Evolutionary conservation across 2,113 vertebrate genomes (phyloP), one percentile per base, ranked within the genome.

Genomic region (Notarius lentiginosus): DNA sequence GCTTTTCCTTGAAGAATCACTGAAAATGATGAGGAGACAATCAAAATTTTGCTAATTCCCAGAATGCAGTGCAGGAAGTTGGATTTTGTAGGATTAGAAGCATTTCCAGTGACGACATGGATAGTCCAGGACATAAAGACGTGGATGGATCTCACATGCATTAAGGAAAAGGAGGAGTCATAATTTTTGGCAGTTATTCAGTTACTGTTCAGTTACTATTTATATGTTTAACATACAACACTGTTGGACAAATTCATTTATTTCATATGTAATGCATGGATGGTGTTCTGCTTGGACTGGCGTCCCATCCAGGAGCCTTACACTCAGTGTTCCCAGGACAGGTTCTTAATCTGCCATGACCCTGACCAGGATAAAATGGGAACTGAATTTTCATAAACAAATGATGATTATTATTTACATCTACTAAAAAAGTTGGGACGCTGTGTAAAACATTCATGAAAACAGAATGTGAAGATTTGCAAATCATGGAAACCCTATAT

Each of bases 191-290:
- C 75, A 55, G 15, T 7, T 60, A 86, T 47, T 73, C 34, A 34
- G 14, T 82, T 30, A 61, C 34, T 34, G 18, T 47, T 56, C 2
- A 41, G 9, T 60, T 51, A 47, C 30, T 41, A 17, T 86, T 65
- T 10, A 66, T 14, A 17, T 24, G 60, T 66, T 68, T 60, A 51
- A 79, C 56, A 41, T 61, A 68, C 72, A 77, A 79, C 81, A 86
- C 88, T 86, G 63, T 84, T 73, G 65, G 55, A 83, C 51, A 79
- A 10, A n/a, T 77, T 82, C 49, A 86, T 2, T 34, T 24, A 47
- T 82, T 41, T 30, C 27, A 79, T 27, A 10, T 60, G 9, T 30
- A 79, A 6, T 65, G 30, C 41, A 24, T 61, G 79, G 63, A 65
- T 47, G 41, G 41, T 49, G 60, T 82, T 34, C 79, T 5, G 30